Evolutionary conservation across 2,888 invertebrate genomes (phyloP).

Genomic region (Scaeva pyrastri): DNA sequence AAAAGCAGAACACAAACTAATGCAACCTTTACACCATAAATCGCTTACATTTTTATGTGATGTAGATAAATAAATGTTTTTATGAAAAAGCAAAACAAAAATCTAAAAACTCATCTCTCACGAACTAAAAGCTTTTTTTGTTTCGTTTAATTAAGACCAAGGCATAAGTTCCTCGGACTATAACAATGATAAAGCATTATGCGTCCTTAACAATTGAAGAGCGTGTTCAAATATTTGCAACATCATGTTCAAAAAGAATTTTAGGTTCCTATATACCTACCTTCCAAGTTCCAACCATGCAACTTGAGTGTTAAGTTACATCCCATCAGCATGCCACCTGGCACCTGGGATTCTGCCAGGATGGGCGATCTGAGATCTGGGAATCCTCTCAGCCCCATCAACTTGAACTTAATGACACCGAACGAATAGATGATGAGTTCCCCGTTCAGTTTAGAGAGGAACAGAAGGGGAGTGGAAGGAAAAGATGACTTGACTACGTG

Average conservation of each 20-base stretch:
- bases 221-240: conserved; percentile 14
- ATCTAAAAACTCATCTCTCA: neutral
- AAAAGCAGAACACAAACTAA: no score
- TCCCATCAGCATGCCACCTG: conserved; percentile 24
- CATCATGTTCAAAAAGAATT: conserved; percentile 22
- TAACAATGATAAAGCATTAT: conserved; percentile 15
- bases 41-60: no score
- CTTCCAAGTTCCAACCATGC: neutral
- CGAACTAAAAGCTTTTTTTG: neutral
- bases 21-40: no score
- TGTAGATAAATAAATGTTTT: no score
- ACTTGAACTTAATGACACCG: conserved; percentile 37
- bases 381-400: conserved; percentile 13
- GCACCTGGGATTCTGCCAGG: no score
- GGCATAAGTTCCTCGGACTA: neutral
- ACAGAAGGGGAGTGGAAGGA: no score
- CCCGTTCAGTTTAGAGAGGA: conserved; percentile 13
- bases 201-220: neutral
- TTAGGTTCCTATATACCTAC: no score
- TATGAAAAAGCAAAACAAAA: no score
- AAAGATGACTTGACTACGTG: conserved; percentile 48
- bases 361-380: no score
- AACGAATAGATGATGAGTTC: conserved; percentile 45
- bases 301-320: conserved; percentile 25
- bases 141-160: neutral